Base-by-base conservation (phyloP, 2,797 vertebrate species). In the Takifugu rubripes region DNA sequence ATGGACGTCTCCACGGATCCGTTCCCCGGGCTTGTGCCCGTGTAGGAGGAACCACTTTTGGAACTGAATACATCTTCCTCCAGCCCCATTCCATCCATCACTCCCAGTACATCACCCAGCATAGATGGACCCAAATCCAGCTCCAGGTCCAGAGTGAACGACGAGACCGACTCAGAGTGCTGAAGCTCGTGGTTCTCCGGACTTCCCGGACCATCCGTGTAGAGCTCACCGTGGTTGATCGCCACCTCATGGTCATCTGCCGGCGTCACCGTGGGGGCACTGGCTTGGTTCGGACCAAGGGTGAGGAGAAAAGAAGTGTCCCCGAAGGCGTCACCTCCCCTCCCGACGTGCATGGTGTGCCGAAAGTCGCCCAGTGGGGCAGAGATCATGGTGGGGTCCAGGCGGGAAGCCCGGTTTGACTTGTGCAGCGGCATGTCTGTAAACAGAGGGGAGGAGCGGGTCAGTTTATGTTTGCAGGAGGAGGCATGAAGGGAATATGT, bases 311-410 rank as follows among this genome's bases (percentile, higher is more conserved):
- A 96, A 21, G 95, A 95, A n/a, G 94, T 96, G 87, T 96, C 95
- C 2, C 95, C 95, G 16, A 96, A 96, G 45, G 90, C 92, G 17
- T 96, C 95, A 0, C 95, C 95, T 5, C 94, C 93, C 44, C 94
- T 90, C n/a, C 95, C 95, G 24, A 97, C 94, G 81, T 97, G 95
- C 94, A 97, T 93, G 8, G 95, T 96, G 89, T 96, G 95, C 24
- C 95, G 91, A 84, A 96, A 96, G 83, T 97, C 95, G 26, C 94
- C 84, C 64, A 93, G 26, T 3, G 95, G 88, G 67, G 94, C 66
- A 24, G 94, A 94, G 88, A 96, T 92, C 90, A 94, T 93, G 52
- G 93, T 94, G 12, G 93, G 93, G 77, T 92, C 91, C 84, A 93
- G 84, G 52, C 94, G 93, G 16, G 88, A 77, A 24, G 86, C 88